Base-by-base conservation (phyloP, 2,888 invertebrate genomes). In the Drosophila prolongata region DNA sequence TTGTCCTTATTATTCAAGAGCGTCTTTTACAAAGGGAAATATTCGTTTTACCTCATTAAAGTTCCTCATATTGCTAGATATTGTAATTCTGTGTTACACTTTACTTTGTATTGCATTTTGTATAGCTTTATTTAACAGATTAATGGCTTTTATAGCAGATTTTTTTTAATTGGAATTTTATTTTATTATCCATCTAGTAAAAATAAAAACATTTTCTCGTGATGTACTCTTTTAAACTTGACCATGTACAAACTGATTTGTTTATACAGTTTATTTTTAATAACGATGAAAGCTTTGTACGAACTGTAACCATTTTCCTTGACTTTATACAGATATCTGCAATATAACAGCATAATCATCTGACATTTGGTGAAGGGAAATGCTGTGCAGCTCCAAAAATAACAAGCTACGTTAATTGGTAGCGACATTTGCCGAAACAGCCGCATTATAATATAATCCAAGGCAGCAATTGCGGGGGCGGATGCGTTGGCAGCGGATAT, bases 381-480 rank as follows among this genome's bases (percentile, higher is more conserved):
- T 65, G 47, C 57, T 38, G 6, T 3, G 47, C 64, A 47, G 83
- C 85, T 60, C 76, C 82, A 79, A 87, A 66, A 85, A 81, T 73
- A 61, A 47, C 79, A 77, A 54, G 58, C 61, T 71, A 73, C 75
- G 82, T 85, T 83, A 87, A 87, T 83, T 87, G 76, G 75, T 78
- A 64, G 77, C 70, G 59, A 75, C 82, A 46, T 62, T 47, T 47
- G 46, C 61, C 47, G 64, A 42, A 64, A 72, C 73, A 44, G 37
- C 38, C 14, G 46, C 42, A 62, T 35, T 61, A 27, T 37, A n/a
- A 13, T 19, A 19, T 49, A 62, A 62, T 43, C 42, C 62, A 42
- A 11, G n/a, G 35, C 35, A 40, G 9, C 47, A 34, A 35, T 47
- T 10, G 11, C 66, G 66, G 19, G 1, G 19, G 49, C 42, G 76